Percentiles rank a stretch among this genome's conserved stretches.
Evolutionary conservation across 2,888 invertebrate species (phyloP).

Genomic region (Napeogenes inachia): DNA sequence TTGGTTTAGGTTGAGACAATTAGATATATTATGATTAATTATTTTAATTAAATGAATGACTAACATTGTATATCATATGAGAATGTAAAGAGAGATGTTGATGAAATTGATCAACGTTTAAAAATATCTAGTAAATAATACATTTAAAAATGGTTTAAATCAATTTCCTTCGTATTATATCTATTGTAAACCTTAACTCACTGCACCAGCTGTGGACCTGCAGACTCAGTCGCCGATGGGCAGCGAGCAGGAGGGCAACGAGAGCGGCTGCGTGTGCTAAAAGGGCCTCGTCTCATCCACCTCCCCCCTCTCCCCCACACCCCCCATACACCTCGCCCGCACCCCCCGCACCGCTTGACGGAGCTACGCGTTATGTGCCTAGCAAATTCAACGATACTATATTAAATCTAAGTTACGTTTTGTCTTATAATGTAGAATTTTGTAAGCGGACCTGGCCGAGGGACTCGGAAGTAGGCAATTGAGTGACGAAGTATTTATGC

Average conservation of each 20-base stretch:
- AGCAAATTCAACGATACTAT: slow-evolving; percentile 8
- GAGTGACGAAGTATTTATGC: too few relatives aligned
- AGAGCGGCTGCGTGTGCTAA: slow-evolving; percentile 91
- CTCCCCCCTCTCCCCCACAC: slow-evolving; percentile 27
- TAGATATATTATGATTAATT: too few relatives aligned
- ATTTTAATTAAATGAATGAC: too few relatives aligned
- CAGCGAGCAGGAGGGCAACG: slow-evolving; percentile 86
- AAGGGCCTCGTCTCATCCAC: slow-evolving; percentile 38
- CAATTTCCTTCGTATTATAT: too few relatives aligned
- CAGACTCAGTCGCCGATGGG: slow-evolving; percentile 89
- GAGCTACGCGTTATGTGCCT: slow-evolving; percentile 22
- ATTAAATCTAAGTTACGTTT: slow-evolving; percentile 9
- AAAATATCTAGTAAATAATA: too few relatives aligned
- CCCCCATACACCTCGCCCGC: slow-evolving; percentile 11
- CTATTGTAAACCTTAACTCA: slow-evolving; percentile 46
- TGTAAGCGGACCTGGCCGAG: neutral
- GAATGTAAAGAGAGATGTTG: too few relatives aligned
- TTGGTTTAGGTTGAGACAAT: too few relatives aligned
- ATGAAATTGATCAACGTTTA: too few relatives aligned
- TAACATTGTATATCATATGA: too few relatives aligned
- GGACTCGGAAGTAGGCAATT: neutral
- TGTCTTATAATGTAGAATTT: slow-evolving; percentile 8
- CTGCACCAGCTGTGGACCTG: slow-evolving; percentile 84
- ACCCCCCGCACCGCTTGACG: slow-evolving; percentile 24
- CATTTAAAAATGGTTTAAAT: too few relatives aligned